Conservation (phyloP, 1,140 invertebrate genomes). For the Drosophila mojavensis region DNA sequence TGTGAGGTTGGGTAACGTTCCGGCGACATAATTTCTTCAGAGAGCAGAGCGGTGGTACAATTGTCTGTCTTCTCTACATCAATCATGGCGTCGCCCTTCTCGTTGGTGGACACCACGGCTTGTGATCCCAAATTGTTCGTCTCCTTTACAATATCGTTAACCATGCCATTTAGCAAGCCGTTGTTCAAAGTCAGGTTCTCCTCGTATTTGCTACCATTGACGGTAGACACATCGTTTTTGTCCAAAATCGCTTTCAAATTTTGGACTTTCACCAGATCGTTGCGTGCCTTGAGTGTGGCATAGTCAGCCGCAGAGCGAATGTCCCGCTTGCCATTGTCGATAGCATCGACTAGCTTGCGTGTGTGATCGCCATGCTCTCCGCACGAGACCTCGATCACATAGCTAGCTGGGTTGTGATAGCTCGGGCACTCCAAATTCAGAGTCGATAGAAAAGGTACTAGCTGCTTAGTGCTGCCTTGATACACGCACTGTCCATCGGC, state of each 20-base stretch:
- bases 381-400: constrained; percentile 97
- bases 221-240: constrained; percentile 85
- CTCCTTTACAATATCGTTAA: constrained; percentile 89
- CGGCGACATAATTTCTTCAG: constrained; percentile 86
- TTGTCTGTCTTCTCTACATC: constrained; percentile 87
- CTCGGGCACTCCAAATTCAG: constrained; percentile 94
- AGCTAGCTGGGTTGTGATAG: constrained; percentile 98
- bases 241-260: constrained; percentile 83
- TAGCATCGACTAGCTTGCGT: constrained; percentile 92
- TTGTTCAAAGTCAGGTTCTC: constrained; percentile 83
- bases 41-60: constrained; percentile 88
- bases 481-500: constrained; percentile 98
- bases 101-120: constrained; percentile 68
- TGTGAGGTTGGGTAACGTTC: constrained; percentile 91
- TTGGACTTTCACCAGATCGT: constrained; percentile 82
- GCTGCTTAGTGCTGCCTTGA: constrained; percentile 92
- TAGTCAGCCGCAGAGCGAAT: constrained; percentile 85
- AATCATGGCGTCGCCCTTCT: constrained; percentile 84
- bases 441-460: constrained; percentile 94
- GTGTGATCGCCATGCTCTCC: constrained; percentile 97
- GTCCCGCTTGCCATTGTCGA: constrained; percentile 92
- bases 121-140: constrained; percentile 28
- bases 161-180: constrained; percentile 84
- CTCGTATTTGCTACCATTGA: constrained; percentile 85
- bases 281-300: constrained; percentile 85